A percentile compares a stretch with the other conserved stretches of the same genome.
Evolutionary conservation across 2,113 vertebrate genomes (phyloP).

Genomic region (Upupa epops): DNA sequence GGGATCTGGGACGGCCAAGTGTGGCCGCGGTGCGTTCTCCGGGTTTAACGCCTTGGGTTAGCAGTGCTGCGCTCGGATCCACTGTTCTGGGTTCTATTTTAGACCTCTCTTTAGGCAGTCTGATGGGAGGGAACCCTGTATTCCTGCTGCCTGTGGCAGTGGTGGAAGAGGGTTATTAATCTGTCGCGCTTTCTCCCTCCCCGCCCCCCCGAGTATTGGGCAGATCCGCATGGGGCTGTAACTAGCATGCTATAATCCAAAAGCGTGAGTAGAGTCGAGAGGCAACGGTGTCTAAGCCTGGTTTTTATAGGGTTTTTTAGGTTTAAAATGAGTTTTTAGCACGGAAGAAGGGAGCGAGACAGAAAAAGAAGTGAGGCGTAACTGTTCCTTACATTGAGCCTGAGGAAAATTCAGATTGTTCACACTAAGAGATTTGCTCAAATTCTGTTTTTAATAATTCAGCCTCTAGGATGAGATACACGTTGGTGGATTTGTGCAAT

Average conservation of each 20-base stretch:
- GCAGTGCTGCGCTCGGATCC: not conserved
- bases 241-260: not conserved
- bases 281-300: not conserved
- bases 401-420: not conserved
- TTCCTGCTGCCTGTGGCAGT: not conserved
- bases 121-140: not conserved
- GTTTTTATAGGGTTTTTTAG: not conserved
- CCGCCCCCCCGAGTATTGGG: not conserved
- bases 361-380: not conserved
- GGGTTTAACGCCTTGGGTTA: not conserved
- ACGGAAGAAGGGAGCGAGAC: not conserved
- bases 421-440: not conserved
- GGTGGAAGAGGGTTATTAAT: not conserved
- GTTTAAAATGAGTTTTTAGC: not conserved
- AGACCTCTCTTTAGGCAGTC: not conserved
- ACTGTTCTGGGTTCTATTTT: not conserved
- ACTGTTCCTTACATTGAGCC: not conserved
- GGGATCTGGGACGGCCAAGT: not conserved
- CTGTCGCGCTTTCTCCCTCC: not conserved
- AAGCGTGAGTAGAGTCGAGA: not conserved
- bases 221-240: not conserved
- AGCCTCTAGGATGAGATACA: not conserved
- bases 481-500: not conserved
- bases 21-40: not conserved
- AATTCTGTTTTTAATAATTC: not conserved